These are phyloP conservation scores for Papilio glaucus DNA, from an alignment of 1,140 invertebrate genomes.

Conservation along the genomic window DNA sequence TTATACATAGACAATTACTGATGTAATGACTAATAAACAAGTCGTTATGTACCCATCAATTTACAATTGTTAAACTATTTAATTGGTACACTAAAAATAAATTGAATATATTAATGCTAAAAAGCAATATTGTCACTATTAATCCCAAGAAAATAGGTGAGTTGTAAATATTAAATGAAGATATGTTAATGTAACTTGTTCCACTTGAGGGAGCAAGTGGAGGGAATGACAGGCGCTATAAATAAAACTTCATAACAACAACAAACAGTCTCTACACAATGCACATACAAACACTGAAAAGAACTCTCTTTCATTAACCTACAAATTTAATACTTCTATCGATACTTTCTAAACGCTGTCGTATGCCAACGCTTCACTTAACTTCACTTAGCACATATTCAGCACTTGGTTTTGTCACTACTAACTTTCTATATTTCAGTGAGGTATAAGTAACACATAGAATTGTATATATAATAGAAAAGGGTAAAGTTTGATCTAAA, in stretches of 20 bases:
- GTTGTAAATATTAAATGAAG: conserved; percentile 22
- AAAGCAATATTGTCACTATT: neutral
- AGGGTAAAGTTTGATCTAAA: conserved; percentile 3
- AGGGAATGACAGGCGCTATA: conserved; percentile 19
- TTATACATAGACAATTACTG: neutral
- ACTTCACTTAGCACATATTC: conserved; percentile 33
- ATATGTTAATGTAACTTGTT: conserved; percentile 36
- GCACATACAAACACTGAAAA: conserved; percentile 31
- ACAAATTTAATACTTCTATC: conserved; percentile 3
- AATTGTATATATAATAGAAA: conserved; percentile 24
- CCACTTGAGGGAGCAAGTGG: conserved; percentile 22
- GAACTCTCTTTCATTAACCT: conserved; percentile 31
- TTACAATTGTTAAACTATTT: neutral
- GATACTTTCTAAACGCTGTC: conserved; percentile 17
- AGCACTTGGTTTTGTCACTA: conserved; percentile 29
- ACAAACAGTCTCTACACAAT: conserved; percentile 29
- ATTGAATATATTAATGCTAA: neutral
- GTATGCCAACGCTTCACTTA: conserved; percentile 27
- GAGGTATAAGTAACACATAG: conserved; percentile 15
- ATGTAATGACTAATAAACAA: neutral
- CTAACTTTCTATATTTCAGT: conserved; percentile 37
- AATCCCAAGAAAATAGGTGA: neutral
- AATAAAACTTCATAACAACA: conserved; percentile 38
- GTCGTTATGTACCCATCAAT: neutral
- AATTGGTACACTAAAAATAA: neutral